Percentiles rank a stretch among this genome's conserved stretches.
Conservation (phyloP, 1,140 invertebrate species). For the Bilobella aurantiaca region DNA sequence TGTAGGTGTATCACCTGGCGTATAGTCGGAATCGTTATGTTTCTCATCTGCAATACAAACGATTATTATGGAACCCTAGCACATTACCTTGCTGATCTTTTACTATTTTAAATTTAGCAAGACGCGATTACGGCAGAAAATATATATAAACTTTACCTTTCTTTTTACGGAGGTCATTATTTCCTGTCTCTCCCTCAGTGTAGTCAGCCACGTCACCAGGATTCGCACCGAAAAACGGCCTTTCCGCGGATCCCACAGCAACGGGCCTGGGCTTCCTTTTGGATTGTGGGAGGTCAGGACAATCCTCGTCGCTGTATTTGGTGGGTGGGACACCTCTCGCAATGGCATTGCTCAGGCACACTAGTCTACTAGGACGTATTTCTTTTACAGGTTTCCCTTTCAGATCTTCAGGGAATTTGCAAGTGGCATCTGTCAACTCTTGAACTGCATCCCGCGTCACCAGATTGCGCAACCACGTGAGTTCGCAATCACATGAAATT, state of each 20-base stretch:
- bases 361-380: constrained; percentile 26
- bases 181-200: not conserved
- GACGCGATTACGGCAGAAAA: too few species aligned
- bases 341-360: constrained; percentile 14
- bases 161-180: not conserved
- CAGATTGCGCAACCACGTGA: constrained; percentile 55
- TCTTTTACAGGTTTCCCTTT: constrained; percentile 23
- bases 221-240: constrained; percentile 18
- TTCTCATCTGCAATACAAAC: constrained; percentile 24
- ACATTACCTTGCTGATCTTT: not conserved
- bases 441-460: constrained; percentile 27
- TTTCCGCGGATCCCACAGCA: not conserved
- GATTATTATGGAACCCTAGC: not conserved
- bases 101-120: not conserved
- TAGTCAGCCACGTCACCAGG: not conserved
- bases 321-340: not conserved
- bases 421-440: constrained; percentile 26
- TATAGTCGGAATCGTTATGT: constrained; percentile 41
- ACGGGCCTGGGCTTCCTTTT: constrained; percentile 24
- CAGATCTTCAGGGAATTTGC: constrained; percentile 26
- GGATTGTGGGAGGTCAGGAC: constrained; percentile 24
- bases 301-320: constrained; percentile 8
- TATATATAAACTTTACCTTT: not conserved
- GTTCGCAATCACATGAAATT: constrained; percentile 62
- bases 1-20: constrained; percentile 52